Conservation (phyloP, 2,113 vertebrate genomes). For the Apteryx owenii region DNA sequence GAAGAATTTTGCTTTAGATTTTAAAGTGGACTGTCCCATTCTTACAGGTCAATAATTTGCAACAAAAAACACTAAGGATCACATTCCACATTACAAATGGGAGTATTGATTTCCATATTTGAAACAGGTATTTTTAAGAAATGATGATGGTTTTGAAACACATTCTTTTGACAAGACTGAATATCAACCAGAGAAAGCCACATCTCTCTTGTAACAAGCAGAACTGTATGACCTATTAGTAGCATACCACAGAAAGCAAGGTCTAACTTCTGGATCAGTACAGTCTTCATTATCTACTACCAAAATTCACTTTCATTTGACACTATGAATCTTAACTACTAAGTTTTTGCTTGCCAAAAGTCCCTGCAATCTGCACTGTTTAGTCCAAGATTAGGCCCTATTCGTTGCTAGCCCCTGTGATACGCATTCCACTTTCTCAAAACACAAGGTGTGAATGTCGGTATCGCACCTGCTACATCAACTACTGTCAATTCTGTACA, state of each 20-base stretch:
- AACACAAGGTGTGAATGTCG: neutral
- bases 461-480: neutral
- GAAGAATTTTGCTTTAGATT: neutral
- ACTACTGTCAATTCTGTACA: neutral
- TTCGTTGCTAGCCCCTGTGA: neutral
- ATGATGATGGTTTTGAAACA: neutral
- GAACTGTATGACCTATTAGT: neutral
- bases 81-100: neutral
- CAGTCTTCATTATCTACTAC: neutral
- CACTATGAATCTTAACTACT: neutral
- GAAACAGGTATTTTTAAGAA: constrained; percentile 4
- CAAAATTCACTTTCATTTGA: neutral
- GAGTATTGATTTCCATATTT: neutral
- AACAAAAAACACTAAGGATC: neutral
- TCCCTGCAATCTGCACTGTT: neutral
- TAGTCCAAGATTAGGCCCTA: neutral
- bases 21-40: neutral
- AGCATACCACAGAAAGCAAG: neutral
- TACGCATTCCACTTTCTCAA: neutral
- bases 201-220: neutral
- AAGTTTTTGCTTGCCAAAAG: neutral
- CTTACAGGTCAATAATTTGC: neutral
- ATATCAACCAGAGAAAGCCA: neutral
- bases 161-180: neutral
- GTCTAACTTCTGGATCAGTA: neutral